Evolutionary conservation across 2,113 vertebrate species (phyloP), one percentile per base, ranked within the genome.

Genomic region (Percina caprodes): DNA sequence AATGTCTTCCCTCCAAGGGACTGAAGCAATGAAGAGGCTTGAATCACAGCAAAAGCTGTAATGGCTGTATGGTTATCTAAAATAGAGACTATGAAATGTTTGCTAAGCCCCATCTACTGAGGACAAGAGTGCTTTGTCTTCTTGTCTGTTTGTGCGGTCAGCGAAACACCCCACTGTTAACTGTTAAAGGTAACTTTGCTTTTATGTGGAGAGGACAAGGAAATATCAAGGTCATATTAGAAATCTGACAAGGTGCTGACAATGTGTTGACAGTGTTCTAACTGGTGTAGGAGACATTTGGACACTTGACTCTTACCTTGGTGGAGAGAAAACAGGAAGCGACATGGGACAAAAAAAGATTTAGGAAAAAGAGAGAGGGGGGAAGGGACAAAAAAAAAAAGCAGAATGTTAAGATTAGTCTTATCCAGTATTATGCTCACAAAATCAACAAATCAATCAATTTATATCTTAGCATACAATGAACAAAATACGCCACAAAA

Each of bases 241-340:
- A 77, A 65, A 70, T 68, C 21, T 83, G 78, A 77, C 77, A 76
- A 54, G 61, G n/a, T 76, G 79, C 54, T 77, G 72, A 61, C 66
- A 82, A 62, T 51, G 54, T 51, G 48, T 74, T 84, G 71, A 55
- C 39, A 80, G 55, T 18, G 63, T 18, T 46, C 39, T 62, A 76
- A 79, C 52, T 74, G 61, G 33, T 70, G 65, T 12, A 13, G 60
- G 26, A 80, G 16, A 84, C 14, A 68, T 52, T 54, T 54, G 48
- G n/a, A 84, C 30, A 69, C 21, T 84, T 82, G 48, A 56, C 26
- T 78, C 90, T 93, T 93, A 92, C 90, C 92, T 93, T 90, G 70
- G 80, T 80, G 80, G 59, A 71, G 67, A 69, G 26, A 82, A 70
- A 74, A 13, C 68, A 60, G 52, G 21, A 77, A 46, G 63, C 13